Percentiles rank a stretch among this genome's conserved stretches.
Conservation (phyloP, 2,113 vertebrate species). For the Hippocampus barbouri region DNA sequence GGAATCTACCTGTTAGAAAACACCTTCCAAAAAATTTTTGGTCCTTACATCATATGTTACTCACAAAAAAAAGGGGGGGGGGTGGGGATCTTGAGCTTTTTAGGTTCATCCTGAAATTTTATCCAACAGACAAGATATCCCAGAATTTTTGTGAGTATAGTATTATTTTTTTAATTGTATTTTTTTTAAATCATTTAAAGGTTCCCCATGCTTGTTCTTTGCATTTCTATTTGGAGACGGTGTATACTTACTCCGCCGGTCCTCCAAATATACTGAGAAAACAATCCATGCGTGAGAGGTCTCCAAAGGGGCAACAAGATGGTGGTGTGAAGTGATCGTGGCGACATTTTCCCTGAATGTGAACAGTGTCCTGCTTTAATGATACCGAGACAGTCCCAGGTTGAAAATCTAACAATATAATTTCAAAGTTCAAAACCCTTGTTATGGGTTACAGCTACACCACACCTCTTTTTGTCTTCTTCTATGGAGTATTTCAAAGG, state of each 20-base stretch:
- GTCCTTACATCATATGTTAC: neutral
- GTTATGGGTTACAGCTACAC: neutral
- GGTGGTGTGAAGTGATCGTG: neutral
- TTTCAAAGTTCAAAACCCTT: constrained; percentile 8
- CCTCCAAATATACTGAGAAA: neutral
- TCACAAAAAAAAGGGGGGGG: neutral
- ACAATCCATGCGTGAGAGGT: neutral
- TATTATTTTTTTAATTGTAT: no score
- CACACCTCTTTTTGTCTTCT: neutral
- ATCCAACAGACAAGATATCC: neutral
- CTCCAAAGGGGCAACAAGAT: neutral
- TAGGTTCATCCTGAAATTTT: neutral
- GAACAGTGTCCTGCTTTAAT: neutral
- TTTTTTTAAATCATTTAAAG: neutral
- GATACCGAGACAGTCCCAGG: neutral
- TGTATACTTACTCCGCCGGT: neutral
- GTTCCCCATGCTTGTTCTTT: neutral
- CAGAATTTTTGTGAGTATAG: neutral
- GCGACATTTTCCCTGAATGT: neutral
- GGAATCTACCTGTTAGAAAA: neutral
- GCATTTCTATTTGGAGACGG: neutral
- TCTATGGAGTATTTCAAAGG: neutral
- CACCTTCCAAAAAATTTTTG: neutral
- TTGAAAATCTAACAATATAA: neutral
- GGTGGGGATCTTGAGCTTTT: no score